Percentiles rank a stretch among this genome's conserved stretches.
These are phyloP conservation scores for Teinopalpus imperialis DNA, from an alignment of 2,888 invertebrate genomes.

Conservation along the genomic window DNA sequence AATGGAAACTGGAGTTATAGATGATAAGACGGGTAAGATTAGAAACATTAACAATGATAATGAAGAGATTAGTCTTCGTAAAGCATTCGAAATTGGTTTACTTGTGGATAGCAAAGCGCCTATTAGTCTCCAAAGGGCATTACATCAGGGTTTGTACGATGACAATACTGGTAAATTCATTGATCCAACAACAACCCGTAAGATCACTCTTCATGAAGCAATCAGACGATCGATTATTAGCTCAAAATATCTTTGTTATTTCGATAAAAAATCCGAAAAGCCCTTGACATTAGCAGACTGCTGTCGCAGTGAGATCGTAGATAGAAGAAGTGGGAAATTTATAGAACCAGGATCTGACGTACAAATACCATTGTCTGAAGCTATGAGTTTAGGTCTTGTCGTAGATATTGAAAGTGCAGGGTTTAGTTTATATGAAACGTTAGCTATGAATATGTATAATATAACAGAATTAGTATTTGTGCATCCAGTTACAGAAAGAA, in stretches of 20 bases:
- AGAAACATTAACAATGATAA: constrained; percentile 85
- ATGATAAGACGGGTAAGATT: constrained; percentile 86
- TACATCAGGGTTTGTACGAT: constrained; percentile 93
- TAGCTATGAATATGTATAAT: constrained; percentile 91
- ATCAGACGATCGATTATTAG: constrained; percentile 91
- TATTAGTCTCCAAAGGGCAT: constrained; percentile 90
- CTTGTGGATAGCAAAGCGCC: constrained; percentile 91
- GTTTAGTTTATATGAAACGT: constrained; percentile 89
- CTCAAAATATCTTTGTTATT: constrained; percentile 90
- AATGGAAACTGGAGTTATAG: constrained; percentile 87
- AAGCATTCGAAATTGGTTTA: constrained; percentile 90
- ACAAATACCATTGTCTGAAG: constrained; percentile 86
- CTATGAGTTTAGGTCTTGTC: constrained; percentile 89
- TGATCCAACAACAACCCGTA: constrained; percentile 89
- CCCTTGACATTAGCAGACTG: constrained; percentile 89
- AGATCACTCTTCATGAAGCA: constrained; percentile 92
- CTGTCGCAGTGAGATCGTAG: constrained; percentile 90
- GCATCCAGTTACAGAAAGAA: constrained; percentile 89
- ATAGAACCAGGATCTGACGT: constrained; percentile 86
- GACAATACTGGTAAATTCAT: constrained; percentile 90
- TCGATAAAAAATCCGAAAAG: constrained; percentile 88
- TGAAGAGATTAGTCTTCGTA: constrained; percentile 86
- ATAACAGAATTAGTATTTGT: constrained; percentile 84
- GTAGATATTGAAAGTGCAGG: constrained; percentile 93
- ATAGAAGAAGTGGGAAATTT: constrained; percentile 89